Evolutionary conservation across 2,797 vertebrate genomes (phyloP), one percentile per base, ranked within the genome.

Genomic region (Hozukius guyotensis): DNA sequence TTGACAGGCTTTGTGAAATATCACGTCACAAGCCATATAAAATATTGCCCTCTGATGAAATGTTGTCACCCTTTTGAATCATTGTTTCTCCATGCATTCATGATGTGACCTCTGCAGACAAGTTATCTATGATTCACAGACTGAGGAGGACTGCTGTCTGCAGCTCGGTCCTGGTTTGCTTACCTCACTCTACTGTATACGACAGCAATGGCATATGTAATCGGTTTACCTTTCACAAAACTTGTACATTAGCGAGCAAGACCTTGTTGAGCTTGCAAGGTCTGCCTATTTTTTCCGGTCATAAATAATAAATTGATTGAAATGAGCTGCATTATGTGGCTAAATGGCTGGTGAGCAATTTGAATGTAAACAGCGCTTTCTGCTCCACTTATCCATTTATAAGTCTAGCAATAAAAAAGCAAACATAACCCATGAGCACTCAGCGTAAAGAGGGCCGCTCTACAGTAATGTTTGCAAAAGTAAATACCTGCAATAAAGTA

Each of bases 1-100:
- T 72, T 89, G 89, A 87, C 83, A 75, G 86, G 59, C 64, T 59
- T 78, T 73, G 76, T 91, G 85, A 92, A 89, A 90, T 87, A 86
- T 85, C 57, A 77, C 34, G 18, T 87, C 83, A 81, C 53, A 13
- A 60, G 65, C 59, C 62, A 13, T 59, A 74, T 84, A 65, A 90
- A 84, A 83, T 77, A 86, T 76, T 29, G 20, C 68, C 63, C 79
- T 72, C 83, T 78, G 83, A 82, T 88, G 88, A 90, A 88, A 88
- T 46, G 75, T 72, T 90, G 86, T 90, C 88, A 82, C 66, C 68
- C 64, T 81, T 49, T 73, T 91, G 88, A 93, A 75, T 87, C 85
- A 91, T 72, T 83, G 78, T 86, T 78, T 86, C 77, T 55, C 22
- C 25, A 16, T 75, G 79, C 64, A 64, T 77, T 77, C 8, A 24